These are phyloP conservation scores for Drosophila yakuba DNA, from an alignment of 1,140 invertebrate species.

Conservation along the genomic window DNA sequence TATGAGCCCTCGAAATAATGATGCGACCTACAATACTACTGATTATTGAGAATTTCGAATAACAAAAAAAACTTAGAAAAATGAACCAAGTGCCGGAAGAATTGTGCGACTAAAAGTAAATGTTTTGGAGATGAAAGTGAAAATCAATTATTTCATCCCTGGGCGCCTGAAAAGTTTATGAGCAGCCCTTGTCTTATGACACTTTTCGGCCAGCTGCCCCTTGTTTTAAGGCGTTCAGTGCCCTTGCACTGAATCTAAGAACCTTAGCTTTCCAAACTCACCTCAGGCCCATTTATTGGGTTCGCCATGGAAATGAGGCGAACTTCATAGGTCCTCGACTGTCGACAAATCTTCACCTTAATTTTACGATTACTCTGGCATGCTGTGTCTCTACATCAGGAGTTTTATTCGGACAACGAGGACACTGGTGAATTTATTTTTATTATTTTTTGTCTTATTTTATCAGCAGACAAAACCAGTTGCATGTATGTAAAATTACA, in stretches of 20 bases:
- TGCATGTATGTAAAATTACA: background rate
- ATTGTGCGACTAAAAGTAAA: conserved; percentile 12
- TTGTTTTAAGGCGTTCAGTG: conserved; percentile 11
- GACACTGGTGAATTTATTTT: background rate
- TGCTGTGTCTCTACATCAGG: conserved; percentile 47
- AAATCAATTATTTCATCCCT: conserved; percentile 31
- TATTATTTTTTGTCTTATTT: too few species aligned
- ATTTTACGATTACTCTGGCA: conserved; percentile 44
- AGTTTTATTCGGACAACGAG: conserved; percentile 35
- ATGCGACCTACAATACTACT: conserved; percentile 39
- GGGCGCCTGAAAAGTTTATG: conserved; percentile 34
- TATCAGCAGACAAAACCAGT: background rate
- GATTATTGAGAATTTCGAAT: conserved; percentile 36
- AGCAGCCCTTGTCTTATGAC: conserved; percentile 36
- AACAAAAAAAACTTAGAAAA: background rate
- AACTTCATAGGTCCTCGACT: conserved; percentile 21
- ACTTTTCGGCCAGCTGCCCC: conserved; percentile 26
- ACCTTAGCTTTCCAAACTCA: conserved; percentile 32
- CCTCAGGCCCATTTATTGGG: conserved; percentile 6
- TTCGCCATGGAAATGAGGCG: conserved; percentile 43
- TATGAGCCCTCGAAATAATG: conserved; percentile 8
- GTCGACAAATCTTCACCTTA: background rate
- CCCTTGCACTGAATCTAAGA: conserved; percentile 19
- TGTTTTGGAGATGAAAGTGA: conserved; percentile 26
- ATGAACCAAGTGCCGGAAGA: background rate